These are phyloP conservation scores for Antechinus stuartii DNA, from an alignment of 2,113 vertebrate genomes.

Conservation along the genomic window DNA sequence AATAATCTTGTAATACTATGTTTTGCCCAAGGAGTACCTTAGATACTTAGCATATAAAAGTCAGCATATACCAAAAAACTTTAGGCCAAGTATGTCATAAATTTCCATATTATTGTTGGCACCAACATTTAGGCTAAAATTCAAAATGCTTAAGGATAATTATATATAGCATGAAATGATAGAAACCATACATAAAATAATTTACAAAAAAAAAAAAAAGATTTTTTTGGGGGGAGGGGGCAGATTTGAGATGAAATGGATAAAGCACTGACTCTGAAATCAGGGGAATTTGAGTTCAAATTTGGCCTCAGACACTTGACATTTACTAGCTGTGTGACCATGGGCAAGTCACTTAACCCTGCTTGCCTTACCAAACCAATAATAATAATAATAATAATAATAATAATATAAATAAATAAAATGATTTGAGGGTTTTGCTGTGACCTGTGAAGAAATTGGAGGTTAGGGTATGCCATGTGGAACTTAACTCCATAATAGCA, in stretches of 20 bases:
- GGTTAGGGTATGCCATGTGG: not conserved
- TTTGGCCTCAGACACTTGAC: no score
- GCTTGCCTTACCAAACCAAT: no score
- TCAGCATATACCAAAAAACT: not conserved
- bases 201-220: no score
- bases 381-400: no score
- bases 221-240: no score
- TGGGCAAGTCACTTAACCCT: no score
- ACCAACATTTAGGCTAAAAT: not conserved
- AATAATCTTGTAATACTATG: not conserved
- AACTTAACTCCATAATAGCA: not conserved
- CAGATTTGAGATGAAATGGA: no score
- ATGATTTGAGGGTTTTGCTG: not conserved
- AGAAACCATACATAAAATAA: no score
- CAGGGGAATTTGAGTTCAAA: no score
- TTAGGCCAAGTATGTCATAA: not conserved
- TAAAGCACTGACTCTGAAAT: no score
- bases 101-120: not conserved
- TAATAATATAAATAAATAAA: not conserved
- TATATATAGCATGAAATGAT: not conserved
- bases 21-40: not conserved
- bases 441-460: not conserved
- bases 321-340: no score
- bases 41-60: no score
- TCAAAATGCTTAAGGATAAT: not conserved